These are phyloP conservation scores for Aphaenogaster rudis DNA, from an alignment of 1,140 invertebrate species.

Conservation along the genomic window DNA sequence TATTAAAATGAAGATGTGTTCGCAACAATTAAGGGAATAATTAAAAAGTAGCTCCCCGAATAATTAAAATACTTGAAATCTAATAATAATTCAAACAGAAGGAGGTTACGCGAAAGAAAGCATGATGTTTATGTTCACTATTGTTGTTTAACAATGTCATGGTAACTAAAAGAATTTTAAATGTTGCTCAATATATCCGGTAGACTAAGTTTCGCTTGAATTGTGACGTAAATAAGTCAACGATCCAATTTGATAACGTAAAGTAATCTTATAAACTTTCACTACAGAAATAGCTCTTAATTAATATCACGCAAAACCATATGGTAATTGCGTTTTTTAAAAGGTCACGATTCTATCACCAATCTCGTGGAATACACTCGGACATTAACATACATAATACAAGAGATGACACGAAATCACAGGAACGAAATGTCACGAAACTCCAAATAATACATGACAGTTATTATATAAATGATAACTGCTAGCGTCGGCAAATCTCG, in stretches of 20 bases:
- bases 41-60: too few relatives aligned
- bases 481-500: background rate
- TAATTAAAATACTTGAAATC: background rate
- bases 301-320: background rate
- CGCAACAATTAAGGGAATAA: background rate
- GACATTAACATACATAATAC: background rate
- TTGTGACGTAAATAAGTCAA: background rate
- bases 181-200: background rate
- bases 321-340: background rate
- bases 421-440: background rate
- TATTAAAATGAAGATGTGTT: too few relatives aligned
- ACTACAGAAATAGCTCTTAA: background rate
- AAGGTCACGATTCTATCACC: background rate
- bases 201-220: background rate
- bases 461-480: constrained; percentile 21
- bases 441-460: constrained; percentile 8
- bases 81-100: too few relatives aligned
- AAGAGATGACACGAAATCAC: background rate
- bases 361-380: background rate
- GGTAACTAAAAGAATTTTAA: background rate
- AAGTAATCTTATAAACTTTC: background rate
- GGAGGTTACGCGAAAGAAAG: too few relatives aligned
- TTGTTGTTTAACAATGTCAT: background rate
- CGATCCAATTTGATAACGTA: background rate
- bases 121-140: background rate